These are phyloP conservation scores for Beris morrisii DNA, from an alignment of 2,888 invertebrate genomes.

Conservation along the genomic window DNA sequence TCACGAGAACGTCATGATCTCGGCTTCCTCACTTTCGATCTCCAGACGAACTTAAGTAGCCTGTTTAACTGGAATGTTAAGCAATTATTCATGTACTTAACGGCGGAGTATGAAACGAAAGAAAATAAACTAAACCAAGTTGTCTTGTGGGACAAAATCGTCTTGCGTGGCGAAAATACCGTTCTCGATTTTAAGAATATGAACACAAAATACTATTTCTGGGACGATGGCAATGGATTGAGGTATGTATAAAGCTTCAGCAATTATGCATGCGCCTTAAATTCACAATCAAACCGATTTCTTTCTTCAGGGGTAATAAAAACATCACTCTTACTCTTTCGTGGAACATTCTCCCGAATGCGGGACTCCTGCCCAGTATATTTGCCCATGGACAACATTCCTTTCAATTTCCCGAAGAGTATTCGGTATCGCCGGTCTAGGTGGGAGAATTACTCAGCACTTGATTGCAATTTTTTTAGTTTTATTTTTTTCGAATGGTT, in stretches of 20 bases:
- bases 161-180: slow-evolving; percentile 92
- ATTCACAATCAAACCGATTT: neutral
- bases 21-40: slow-evolving; percentile 92
- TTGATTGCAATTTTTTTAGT: neutral
- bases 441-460: slow-evolving; percentile 29
- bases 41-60: slow-evolving; percentile 86
- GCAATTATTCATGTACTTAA: slow-evolving; percentile 93
- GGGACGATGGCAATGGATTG: slow-evolving; percentile 98
- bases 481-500: too few species aligned
- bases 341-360: slow-evolving; percentile 99
- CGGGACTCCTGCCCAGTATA: slow-evolving; percentile 89
- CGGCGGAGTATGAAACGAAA: slow-evolving; percentile 91
- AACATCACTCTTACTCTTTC: slow-evolving; percentile 94
- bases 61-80: slow-evolving; percentile 99
- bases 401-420: slow-evolving; percentile 89
- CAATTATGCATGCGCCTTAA: too few species aligned
- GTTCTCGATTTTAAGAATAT: slow-evolving; percentile 88
- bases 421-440: slow-evolving; percentile 67
- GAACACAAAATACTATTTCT: slow-evolving; percentile 98
- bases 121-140: slow-evolving; percentile 90
- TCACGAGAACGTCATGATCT: slow-evolving; percentile 93
- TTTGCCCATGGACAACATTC: slow-evolving; percentile 79
- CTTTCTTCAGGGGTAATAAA: slow-evolving; percentile 74
- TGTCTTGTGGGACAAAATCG: slow-evolving; percentile 98
- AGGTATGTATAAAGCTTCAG: slow-evolving; percentile 78